Evolutionary conservation across 2,888 invertebrate species (phyloP).

Genomic region (Cosmorhoe ocellata): DNA sequence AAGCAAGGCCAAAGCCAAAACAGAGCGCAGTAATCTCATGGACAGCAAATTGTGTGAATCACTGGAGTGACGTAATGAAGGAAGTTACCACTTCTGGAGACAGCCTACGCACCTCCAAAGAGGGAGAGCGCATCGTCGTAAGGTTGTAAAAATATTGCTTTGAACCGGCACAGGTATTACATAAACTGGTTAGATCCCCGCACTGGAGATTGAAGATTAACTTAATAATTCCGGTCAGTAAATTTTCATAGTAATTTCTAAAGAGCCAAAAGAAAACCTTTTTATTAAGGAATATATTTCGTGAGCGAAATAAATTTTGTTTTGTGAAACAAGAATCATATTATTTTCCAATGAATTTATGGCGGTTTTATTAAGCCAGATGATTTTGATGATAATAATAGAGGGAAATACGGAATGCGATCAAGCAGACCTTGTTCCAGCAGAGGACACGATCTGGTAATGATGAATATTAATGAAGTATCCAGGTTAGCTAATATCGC

Average conservation of each 20-base stretch:
- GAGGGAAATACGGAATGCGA: background rate
- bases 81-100: conserved; percentile 71
- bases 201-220: conserved; percentile 46
- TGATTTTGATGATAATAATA: conserved; percentile 5
- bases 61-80: conserved; percentile 74
- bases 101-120: conserved; percentile 66
- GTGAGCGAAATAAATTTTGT: conserved; percentile 19
- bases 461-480: conserved; percentile 19
- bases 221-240: conserved; percentile 47
- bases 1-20: conserved; percentile 58
- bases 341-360: conserved; percentile 2
- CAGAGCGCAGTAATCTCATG: conserved; percentile 51
- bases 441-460: conserved; percentile 9
- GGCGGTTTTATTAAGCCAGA: background rate
- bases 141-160: conserved; percentile 57
- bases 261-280: conserved; percentile 28
- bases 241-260: conserved; percentile 39
- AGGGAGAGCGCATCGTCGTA: conserved; percentile 50
- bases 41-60: conserved; percentile 66
- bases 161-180: conserved; percentile 51
- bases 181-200: conserved; percentile 49
- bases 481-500: conserved; percentile 17
- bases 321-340: conserved; percentile 13
- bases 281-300: conserved; percentile 28
- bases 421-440: conserved; percentile 2